Base-by-base conservation (phyloP, 1,140 invertebrate genomes). In the Drosophila biarmipes region DNA sequence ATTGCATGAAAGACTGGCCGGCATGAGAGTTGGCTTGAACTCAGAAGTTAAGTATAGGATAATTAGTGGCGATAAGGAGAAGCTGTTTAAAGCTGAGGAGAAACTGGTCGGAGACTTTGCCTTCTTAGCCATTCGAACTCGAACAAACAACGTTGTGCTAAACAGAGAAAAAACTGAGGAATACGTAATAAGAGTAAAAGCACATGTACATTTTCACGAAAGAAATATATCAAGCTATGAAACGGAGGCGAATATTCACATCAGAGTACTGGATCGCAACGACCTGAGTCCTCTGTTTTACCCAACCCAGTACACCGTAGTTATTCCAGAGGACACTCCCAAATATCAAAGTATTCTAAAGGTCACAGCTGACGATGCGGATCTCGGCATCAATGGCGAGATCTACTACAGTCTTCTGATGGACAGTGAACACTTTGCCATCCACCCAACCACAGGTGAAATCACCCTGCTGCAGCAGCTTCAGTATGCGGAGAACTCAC, bases 361-460 rank as follows among this genome's bases (percentile, higher is more conserved):
- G 80, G 96, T 97, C 19, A 94, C 94, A 12, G 98, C 98, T 0
- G 97, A 97, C 82, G 98, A 99, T 93, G 97, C 98, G 7, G 98
- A 99, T 92, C 93, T 98, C 11, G 98, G 98, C 0, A 94, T 96
- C 49, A 99, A 99, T 91, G 97, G 97, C 2, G 97, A 99, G 93
- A 97, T 99, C 76, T 99, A 99, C 92, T 99, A 99, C 92, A 98
- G 96, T 92, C 96, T 99, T 76, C 93, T 94, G n/a, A 94, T 98
- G 64, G 93, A 94, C 15, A 97, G 95, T 6, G 95, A 97, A 73
- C 95, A 96, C 68, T 99, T 99, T 92, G 96, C 97, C 6, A 95
- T 99, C 58, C 97, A 99, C 93, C 97, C 98, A 11, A 97, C 97
- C 29, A 97, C 95, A 12, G 98, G 98, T 4, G 95, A 97, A 10